Base-by-base conservation (phyloP, 2,113 vertebrate genomes). In the Ceyx cyanopectus region DNA sequence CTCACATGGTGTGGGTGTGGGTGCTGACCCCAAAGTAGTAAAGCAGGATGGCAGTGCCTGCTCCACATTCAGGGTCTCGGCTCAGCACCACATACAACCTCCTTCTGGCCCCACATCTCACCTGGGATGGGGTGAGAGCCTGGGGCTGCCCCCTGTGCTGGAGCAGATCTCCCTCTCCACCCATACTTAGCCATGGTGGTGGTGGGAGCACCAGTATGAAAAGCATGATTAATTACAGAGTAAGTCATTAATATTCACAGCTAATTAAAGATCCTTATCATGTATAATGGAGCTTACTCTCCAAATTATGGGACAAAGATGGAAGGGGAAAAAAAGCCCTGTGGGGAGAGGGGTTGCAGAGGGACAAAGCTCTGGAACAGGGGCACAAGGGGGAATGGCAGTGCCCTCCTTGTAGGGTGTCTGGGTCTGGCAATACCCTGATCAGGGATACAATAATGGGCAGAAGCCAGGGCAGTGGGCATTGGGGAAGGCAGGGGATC, bases 221-320 rank as follows among this genome's bases (percentile, higher is more conserved):
- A 93, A 96, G 85, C 83, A 79, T 96, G 93, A 97, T 97, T 97
- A 97, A 97, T 96, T 97, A 96, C 90, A 61, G 81, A 85, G 73
- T 86, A 96, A 97, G 56, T 95, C 68, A 95, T 97, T 97, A 97
- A 97, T 97, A 97, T 97, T 96, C 96, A 97, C 92, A 93, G 92
- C 93, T 97, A 96, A 97, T 97, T 97, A 96, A 97, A 97, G 92
- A 97, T 97, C 88, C 51, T 96, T 97, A 97, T 97, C 68, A 85
- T 97, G 90, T 94, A 93, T 96, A 95, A 97, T 94, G 87, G 61
- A 46, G 81, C 87, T 94, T 77, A 74, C 66, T 90, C 81, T 96
- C 68, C 83, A 93, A 93, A 92, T 95, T 90, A 83, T 29, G 76
- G 90, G 90, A 88, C 56, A 65, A 65, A 74, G 74, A 77, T 93